Base-by-base conservation (phyloP, 2,797 vertebrate species). In the Oreonectes daqikongensis region DNA sequence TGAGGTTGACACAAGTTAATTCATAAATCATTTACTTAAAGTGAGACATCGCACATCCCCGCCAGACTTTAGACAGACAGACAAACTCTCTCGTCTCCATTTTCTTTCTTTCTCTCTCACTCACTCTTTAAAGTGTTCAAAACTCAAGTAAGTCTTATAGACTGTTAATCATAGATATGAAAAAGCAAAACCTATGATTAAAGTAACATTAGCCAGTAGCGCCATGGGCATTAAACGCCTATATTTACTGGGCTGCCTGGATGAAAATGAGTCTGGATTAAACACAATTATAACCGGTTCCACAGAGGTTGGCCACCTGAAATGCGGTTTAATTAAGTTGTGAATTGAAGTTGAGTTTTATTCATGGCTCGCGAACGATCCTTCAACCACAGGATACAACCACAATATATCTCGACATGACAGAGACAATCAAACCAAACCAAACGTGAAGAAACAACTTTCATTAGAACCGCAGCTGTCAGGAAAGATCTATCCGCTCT, bases 1-100 rank as follows among this genome's bases (percentile, higher is more conserved):
- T 69, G 32, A 59, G 74, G 77, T 48, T 46, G 65, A 57, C 26
- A 60, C 10, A 63, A 86, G 86, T 86, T 85, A 87, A 79, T 81
- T 85, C 82, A 77, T 85, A 26, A 12, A 85, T 88, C 72, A 69
- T 87, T 90, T 83, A 84, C 84, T 79, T 52, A 32, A 55, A 69
- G 35, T 60, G 66, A 40, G 35, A 35, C 53, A 52, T 75, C 48
- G 32, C 17, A 77, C 30, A 40, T 38, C 14, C 28, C 26, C 1
- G 15, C 5, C 57, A 28, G 18, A n/a, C 42, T 12, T 12, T n/a
- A n/a, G n/a, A 32, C 28, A 61, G 17, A 65, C 38, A 65, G 35
- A 64, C 35, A 12, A 10, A 64, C 20, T 1, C 9, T 35, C 30
- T 35, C 18, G 4, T 35, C 30, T 4, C 18, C 59, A 32, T 35